Evolutionary conservation across 2,797 vertebrate genomes (phyloP).

Genomic region (Catamblyrhynchus diadema): DNA sequence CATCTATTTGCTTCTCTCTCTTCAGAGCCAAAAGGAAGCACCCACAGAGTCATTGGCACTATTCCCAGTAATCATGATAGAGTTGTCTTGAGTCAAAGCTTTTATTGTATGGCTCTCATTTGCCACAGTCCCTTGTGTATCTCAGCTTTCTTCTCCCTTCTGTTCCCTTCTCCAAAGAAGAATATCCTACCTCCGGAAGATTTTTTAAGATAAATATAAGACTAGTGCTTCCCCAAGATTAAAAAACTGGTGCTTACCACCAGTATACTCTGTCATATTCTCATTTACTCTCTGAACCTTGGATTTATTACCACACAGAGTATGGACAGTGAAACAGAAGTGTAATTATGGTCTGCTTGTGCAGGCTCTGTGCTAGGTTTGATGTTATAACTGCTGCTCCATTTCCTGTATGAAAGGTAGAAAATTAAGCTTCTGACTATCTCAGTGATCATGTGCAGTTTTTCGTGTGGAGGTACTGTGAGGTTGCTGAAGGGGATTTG

Average conservation of each 20-base stretch:
- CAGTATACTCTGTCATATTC: background rate
- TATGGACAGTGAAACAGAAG: background rate
- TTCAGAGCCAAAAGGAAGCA: background rate
- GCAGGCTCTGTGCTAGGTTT: background rate
- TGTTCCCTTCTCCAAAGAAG: background rate
- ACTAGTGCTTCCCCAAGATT: background rate
- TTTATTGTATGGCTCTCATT: background rate
- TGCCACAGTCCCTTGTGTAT: background rate
- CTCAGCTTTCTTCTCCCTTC: background rate
- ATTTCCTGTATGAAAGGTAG: background rate
- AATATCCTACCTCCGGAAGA: background rate
- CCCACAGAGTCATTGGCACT: background rate
- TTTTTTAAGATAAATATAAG: background rate
- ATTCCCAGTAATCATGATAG: background rate
- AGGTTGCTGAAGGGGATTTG: background rate
- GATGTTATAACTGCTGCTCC: background rate
- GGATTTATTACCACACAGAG: background rate
- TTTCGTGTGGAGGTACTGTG: accelerated
- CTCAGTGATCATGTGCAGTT: background rate
- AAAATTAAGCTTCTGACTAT: background rate
- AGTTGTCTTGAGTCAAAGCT: background rate
- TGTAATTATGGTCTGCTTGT: background rate
- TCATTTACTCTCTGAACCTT: background rate
- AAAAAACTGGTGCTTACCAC: background rate
- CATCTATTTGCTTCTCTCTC: background rate